Evolutionary conservation across 2,797 vertebrate genomes (phyloP), one percentile per base, ranked within the genome.

Genomic region (Cyclura pinguis): DNA sequence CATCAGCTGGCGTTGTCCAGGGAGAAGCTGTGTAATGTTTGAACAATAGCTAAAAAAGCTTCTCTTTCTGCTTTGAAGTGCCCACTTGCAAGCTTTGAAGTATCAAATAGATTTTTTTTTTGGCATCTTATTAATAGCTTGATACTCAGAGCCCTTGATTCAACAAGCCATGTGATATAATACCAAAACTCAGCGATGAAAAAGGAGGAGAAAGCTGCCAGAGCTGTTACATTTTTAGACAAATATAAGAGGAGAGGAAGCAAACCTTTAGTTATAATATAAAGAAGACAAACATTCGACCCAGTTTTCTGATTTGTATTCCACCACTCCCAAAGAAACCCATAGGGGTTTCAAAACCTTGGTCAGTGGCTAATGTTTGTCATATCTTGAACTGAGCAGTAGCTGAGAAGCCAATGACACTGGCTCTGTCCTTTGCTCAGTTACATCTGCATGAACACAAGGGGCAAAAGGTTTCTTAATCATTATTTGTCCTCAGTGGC

Each of bases 51-150:
- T 94, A 87, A 77, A 87, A 47, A 93, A 93, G 72, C 80, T 90
- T 55, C 35, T 2, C 0, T 64, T 24, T 57, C 38, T 89, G 85
- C 87, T 96, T 92, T 95, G 84, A 96, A 96, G 92, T 1, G 16
- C 82, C 95, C 80, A 22, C 59, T 93, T 92, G 55, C 50, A 90
- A 85, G 50, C 86, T 95, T 88, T 94, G 89, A 96, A 95, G 92
- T 78, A 74, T 80, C 94, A 92, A 78, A 96, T 91, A 89, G 86
- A 94, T 52, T 87, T 94, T 93, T 95, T 93, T 93, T 96, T 94
- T 95, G 90, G 91, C 91, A 92, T 95, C 91, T 90, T 90, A 88
- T 92, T 88, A 94, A 94, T 95, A 95, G 76, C 78, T 94, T 93
- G 84, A 87, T 92, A 85, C 13, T 80, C 95, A 88, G 59, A 64